Evolutionary conservation across 2,888 invertebrate genomes (phyloP).

Genomic region (Branchinecta sandiegonensis): DNA sequence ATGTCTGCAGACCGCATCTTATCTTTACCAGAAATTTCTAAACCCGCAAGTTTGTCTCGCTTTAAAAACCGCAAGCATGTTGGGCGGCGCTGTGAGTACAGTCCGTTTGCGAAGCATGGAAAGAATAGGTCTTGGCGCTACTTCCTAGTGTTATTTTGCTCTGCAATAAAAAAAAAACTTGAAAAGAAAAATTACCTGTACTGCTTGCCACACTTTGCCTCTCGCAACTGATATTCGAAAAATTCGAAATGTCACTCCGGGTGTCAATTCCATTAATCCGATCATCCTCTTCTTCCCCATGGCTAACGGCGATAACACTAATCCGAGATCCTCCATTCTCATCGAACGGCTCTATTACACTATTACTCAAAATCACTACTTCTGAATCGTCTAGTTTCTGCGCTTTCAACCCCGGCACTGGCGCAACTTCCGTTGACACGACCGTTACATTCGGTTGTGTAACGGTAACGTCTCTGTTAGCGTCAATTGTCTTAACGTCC

Average conservation of each 20-base stretch:
- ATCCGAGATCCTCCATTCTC: slow-evolving; percentile 11
- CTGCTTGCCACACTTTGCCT: slow-evolving; percentile 8
- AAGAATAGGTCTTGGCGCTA: too few species aligned
- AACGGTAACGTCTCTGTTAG: neutral
- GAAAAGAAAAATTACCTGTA: neutral
- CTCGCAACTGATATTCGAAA: slow-evolving; percentile 26
- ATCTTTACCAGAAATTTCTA: too few species aligned
- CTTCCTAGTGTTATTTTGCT: too few species aligned
- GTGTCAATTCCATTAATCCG: slow-evolving; percentile 19
- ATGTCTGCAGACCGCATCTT: too few species aligned
- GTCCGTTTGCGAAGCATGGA: too few species aligned
- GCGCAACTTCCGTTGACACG: slow-evolving; percentile 18
- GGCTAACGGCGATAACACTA: slow-evolving; percentile 16
- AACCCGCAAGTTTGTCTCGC: too few species aligned
- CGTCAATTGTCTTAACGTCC: neutral
- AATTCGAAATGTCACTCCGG: slow-evolving; percentile 25
- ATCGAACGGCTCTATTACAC: neutral
- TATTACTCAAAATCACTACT: slow-evolving; percentile 60
- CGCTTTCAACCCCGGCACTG: slow-evolving; percentile 35
- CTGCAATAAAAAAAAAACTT: too few species aligned
- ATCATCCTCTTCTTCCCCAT: slow-evolving; percentile 9
- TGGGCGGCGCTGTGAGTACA: too few species aligned
- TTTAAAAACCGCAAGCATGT: too few species aligned
- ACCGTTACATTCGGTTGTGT: neutral
- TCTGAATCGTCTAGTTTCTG: slow-evolving; percentile 72